phyloP scores from a whole-genome alignment of 1,140 invertebrate genomes.

The Neodiprion pinetum region DNA sequence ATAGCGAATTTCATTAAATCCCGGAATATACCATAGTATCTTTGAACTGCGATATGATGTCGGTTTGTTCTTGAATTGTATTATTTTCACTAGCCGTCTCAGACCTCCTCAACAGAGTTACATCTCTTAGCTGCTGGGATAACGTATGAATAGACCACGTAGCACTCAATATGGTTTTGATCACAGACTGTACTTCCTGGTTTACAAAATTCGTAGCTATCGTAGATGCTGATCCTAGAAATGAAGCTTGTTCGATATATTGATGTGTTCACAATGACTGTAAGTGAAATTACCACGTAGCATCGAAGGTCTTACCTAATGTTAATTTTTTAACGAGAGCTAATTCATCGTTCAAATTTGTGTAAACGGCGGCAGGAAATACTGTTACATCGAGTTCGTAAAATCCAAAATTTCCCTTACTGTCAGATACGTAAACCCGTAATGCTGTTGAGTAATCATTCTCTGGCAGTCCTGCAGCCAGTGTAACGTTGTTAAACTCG shows the following conservation, averaged over 20 bases:
- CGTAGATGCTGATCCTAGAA: neutral
- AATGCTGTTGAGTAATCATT: neutral
- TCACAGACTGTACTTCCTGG: neutral
- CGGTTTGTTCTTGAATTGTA: neutral
- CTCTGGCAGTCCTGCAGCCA: conserved; percentile 6
- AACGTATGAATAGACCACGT: neutral
- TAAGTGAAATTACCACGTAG: neutral
- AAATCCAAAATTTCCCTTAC: neutral
- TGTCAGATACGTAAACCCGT: neutral
- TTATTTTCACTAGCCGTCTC: neutral
- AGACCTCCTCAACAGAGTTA: neutral
- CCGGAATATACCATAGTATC: neutral
- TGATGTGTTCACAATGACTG: neutral
- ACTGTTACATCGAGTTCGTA: conserved; percentile 1
- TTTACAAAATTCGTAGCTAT: neutral
- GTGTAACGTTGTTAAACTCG: neutral
- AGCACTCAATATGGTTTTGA: neutral
- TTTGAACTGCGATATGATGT: neutral
- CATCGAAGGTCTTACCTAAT: neutral
- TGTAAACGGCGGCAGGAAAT: conserved; percentile 1
- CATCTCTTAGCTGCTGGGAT: neutral
- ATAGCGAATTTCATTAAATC: neutral
- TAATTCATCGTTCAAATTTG: neutral
- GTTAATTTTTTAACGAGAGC: neutral
- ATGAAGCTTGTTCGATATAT: neutral